Conservation (phyloP, 2,797 vertebrate genomes). For the Falco cherrug region DNA sequence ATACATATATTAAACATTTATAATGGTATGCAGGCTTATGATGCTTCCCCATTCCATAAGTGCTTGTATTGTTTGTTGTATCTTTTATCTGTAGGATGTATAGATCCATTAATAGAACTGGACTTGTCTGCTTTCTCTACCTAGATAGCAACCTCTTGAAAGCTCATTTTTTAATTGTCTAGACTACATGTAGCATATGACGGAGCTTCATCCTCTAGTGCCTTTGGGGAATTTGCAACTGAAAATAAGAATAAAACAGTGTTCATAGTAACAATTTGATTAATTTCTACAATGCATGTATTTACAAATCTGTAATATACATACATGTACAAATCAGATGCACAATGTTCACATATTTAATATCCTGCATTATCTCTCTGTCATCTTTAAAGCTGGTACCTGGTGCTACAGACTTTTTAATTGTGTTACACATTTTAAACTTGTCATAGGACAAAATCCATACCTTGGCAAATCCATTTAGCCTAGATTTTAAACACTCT, state of each 20-base stretch:
- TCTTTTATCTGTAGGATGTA: neutral
- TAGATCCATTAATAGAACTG: neutral
- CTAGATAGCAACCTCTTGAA: neutral
- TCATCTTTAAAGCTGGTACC: neutral
- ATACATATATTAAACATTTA: neutral
- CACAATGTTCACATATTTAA: neutral
- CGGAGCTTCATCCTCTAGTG: neutral
- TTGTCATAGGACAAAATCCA: conserved; percentile 55
- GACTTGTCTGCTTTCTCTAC: neutral
- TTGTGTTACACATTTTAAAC: neutral
- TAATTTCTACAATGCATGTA: neutral
- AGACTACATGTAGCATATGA: neutral
- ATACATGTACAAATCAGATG: neutral
- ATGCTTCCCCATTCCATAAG: neutral
- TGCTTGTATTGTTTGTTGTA: neutral
- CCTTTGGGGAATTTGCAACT: neutral
- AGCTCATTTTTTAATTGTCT: neutral
- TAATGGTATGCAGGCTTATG: neutral
- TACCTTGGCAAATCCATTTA: conserved; percentile 69
- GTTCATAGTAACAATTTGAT: neutral
- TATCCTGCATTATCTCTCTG: neutral
- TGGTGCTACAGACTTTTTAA: neutral
- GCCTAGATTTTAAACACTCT: conserved; percentile 60
- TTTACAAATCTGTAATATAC: neutral
- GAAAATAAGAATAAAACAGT: neutral